Percentiles rank a stretch among this genome's conserved stretches.
Evolutionary conservation across 2,113 vertebrate species (phyloP).

Genomic region (Candoia aspera): DNA sequence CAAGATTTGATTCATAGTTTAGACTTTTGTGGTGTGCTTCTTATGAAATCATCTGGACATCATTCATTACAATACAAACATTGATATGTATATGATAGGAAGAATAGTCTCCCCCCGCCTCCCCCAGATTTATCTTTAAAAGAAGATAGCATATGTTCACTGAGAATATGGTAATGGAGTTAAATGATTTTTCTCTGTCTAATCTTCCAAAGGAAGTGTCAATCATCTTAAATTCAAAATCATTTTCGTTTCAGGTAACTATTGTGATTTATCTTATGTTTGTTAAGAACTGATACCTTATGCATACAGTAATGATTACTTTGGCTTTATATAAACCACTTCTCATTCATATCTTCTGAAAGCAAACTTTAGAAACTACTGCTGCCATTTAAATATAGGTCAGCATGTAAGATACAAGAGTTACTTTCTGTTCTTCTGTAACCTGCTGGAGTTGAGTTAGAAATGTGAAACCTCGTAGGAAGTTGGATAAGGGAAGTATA

Average conservation of each 20-base stretch:
- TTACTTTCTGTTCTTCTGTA: not conserved
- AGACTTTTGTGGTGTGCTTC: not conserved
- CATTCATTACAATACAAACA: not conserved
- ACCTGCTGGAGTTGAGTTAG: not conserved
- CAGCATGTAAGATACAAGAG: not conserved
- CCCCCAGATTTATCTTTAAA: not conserved
- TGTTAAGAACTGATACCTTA: not conserved
- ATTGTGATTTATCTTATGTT: not conserved
- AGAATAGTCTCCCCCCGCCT: not conserved
- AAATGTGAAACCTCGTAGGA: slow-evolving; percentile 14
- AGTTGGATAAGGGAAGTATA: not conserved
- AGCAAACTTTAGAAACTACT: not conserved
- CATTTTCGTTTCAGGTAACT: not conserved
- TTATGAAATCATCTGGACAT: not conserved
- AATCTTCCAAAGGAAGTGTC: not conserved
- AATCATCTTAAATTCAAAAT: not conserved
- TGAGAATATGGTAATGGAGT: not conserved
- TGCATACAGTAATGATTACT: not conserved
- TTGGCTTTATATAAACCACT: not conserved
- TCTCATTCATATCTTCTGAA: not conserved
- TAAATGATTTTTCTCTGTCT: not conserved
- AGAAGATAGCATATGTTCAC: not conserved
- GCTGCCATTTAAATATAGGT: not conserved
- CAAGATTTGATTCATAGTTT: not conserved
- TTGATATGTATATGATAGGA: not conserved